These are phyloP conservation scores for Philereme transversata DNA, from an alignment of 2,888 invertebrate species.

Conservation along the genomic window DNA sequence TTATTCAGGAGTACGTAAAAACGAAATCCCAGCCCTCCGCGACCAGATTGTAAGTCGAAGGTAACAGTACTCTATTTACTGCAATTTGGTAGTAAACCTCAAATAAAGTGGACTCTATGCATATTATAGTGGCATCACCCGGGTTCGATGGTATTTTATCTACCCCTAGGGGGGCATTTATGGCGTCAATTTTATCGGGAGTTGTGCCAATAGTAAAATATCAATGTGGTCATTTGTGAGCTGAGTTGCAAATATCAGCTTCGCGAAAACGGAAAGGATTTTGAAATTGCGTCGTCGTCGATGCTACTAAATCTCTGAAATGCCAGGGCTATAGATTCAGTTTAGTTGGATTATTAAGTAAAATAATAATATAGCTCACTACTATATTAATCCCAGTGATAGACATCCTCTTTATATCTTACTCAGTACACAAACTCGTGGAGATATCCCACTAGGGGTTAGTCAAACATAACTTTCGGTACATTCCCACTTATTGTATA, in stretches of 20 bases:
- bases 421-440: too few relatives aligned
- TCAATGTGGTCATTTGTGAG: slow-evolving; percentile 56
- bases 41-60: slow-evolving; percentile 59
- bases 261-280: slow-evolving; percentile 7
- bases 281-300: background rate
- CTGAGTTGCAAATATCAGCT: slow-evolving; percentile 33
- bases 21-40: slow-evolving; percentile 59
- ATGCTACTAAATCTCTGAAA: background rate
- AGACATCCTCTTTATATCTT: too few relatives aligned
- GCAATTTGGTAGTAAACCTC: slow-evolving; percentile 63
- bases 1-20: slow-evolving; percentile 78
- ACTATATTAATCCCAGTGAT: too few relatives aligned
- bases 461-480: too few relatives aligned
- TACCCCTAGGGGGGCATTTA: slow-evolving; percentile 68
- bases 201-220: slow-evolving; percentile 73
- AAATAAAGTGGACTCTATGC: slow-evolving; percentile 80
- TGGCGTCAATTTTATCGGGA: slow-evolving; percentile 67
- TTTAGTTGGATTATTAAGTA: too few relatives aligned
- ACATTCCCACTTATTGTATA: too few relatives aligned
- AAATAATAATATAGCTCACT: too few relatives aligned
- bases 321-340: too few relatives aligned
- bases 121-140: slow-evolving; percentile 81
- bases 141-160: slow-evolving; percentile 70
- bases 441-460: too few relatives aligned
- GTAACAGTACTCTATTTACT: slow-evolving; percentile 29